phyloP scores from a whole-genome alignment of 2,888 invertebrate genomes.

The Pseudeuparius sepicola region DNA sequence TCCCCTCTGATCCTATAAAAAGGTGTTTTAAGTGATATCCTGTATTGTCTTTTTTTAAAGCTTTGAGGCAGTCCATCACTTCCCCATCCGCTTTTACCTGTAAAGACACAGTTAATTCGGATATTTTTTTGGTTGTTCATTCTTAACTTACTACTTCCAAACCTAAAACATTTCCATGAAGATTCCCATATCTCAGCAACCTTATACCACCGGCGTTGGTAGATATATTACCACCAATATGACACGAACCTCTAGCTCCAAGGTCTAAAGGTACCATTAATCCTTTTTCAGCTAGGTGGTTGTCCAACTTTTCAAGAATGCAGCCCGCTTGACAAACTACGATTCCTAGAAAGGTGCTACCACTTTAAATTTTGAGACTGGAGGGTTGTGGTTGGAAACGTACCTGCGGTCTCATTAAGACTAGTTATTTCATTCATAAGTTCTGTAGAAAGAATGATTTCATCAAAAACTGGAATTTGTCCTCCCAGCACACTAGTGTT shows the following conservation, averaged over 20 bases:
- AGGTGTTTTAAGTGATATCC: slow-evolving; percentile 93
- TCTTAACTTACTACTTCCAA: slow-evolving; percentile 68
- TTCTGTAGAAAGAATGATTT: slow-evolving; percentile 76
- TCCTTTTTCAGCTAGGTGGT: slow-evolving; percentile 56
- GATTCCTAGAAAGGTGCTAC: slow-evolving; percentile 48
- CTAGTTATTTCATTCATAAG: slow-evolving; percentile 76
- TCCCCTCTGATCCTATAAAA: slow-evolving; percentile 96
- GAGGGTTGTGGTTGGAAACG: no score
- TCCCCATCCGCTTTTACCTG: slow-evolving; percentile 78
- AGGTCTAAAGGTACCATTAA: slow-evolving; percentile 90
- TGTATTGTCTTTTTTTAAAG: slow-evolving; percentile 92
- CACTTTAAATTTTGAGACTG: no score
- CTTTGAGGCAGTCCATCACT: slow-evolving; percentile 71
- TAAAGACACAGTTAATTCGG: no score
- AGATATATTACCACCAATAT: slow-evolving; percentile 90
- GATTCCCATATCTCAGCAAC: slow-evolving; percentile 83
- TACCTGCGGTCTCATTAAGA: slow-evolving; percentile 75
- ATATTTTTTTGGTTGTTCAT: no score
- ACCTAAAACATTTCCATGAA: slow-evolving; percentile 85
- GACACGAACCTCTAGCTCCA: slow-evolving; percentile 91
- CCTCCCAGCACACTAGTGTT: slow-evolving; percentile 93
- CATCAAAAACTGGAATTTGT: slow-evolving; percentile 92
- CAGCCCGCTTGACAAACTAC: slow-evolving; percentile 84
- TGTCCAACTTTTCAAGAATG: slow-evolving; percentile 75
- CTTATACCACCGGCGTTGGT: slow-evolving; percentile 94